Conservation (phyloP, 2,113 vertebrate species). For the Amblyornis subalaris region DNA sequence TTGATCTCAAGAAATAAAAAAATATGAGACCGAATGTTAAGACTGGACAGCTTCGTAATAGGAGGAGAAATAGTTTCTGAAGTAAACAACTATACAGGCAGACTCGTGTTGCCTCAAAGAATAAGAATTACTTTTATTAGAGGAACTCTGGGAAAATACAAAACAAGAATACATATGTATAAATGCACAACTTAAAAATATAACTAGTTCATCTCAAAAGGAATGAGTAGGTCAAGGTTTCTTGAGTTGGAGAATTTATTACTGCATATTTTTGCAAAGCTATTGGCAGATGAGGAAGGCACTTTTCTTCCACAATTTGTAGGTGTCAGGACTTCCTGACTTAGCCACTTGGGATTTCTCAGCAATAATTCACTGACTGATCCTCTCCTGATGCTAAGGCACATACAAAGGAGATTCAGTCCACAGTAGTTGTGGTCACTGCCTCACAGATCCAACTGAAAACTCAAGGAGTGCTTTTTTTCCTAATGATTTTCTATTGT, state of each 20-base stretch:
- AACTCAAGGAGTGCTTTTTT: neutral
- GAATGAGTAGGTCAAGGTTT: neutral
- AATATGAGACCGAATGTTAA: neutral
- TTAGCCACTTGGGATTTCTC: neutral
- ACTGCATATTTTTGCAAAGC: neutral
- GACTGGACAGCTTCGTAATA: neutral
- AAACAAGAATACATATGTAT: neutral
- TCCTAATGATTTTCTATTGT: neutral
- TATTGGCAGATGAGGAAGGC: neutral
- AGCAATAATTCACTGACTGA: neutral
- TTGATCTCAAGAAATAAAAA: neutral
- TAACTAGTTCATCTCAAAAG: neutral
- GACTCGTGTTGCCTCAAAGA: neutral
- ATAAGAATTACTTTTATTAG: neutral
- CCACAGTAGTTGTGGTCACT: neutral
- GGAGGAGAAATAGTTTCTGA: neutral
- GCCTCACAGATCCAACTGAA: neutral
- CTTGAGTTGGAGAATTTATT: neutral
- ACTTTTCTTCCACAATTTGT: rapidly evolving
- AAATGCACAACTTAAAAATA: neutral
- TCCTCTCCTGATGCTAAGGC: neutral
- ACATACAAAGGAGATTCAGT: neutral
- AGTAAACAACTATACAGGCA: neutral
- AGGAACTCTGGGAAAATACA: neutral
- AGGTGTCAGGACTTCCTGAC: neutral